Base-by-base conservation (phyloP, 2,888 invertebrate genomes). In the Iphiclides podalirius region DNA sequence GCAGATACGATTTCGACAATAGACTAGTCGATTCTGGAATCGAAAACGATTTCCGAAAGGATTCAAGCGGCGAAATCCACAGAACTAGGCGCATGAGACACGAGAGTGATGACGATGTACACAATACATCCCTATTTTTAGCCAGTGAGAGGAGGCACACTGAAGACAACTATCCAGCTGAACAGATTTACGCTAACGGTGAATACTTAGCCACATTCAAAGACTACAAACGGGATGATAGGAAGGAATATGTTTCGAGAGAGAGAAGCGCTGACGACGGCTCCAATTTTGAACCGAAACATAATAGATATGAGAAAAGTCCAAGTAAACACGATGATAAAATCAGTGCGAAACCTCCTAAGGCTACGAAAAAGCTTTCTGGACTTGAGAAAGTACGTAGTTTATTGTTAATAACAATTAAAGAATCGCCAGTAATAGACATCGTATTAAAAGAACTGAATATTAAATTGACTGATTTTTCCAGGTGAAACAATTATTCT, bases 1-100 rank as follows among this genome's bases (percentile, higher is more conserved):
- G 85, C 43, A 71, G 89, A 49, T 81, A 77, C 46, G 89, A 89
- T 37, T 84, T 85, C 52, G 92, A 92, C 59, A 93, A 91, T 63
- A 89, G 92, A 45, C 83, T 93, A 43, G 93, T 92, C 1, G 95
- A 95, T 79, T 95, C 95, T 0, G 95, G 95, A 0, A 95, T 95
- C 55, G 95, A 95, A 67, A 94, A 95, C 59, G 95, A 95, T 72
- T 94, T 94, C 63, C 90, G 94, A 43, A 91, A 94, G 55, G 94
- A 94, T 63, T 93, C 94, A 0, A 91, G 89, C 60, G 90, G 90
- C 12, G 91, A 91, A 51, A 72, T 91, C 12, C 75, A 83, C 47
- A 73, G 72, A 49, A 59, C 60, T 16, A 73, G 74, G 52, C 67
- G 73, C 39, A 70, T 72, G 50, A 79, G 77, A 59, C 89, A 90